A percentile compares a stretch with the other conserved stretches of the same genome.
Conservation (phyloP, 2,888 invertebrate genomes). For the Carpatolechia fugitivella region DNA sequence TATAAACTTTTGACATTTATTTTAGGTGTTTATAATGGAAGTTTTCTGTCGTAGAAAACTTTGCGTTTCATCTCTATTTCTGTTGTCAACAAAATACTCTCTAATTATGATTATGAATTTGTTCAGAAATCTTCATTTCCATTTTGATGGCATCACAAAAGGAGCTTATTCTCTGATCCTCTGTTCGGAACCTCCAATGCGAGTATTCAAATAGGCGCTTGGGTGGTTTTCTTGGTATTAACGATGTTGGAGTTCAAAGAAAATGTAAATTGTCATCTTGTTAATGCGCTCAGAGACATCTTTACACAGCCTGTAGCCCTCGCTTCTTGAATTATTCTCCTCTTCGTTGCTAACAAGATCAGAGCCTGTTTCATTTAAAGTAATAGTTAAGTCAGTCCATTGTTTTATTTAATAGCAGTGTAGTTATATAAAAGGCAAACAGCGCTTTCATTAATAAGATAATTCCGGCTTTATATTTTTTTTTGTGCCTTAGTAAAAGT, state of each 20-base stretch:
- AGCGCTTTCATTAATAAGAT: no score
- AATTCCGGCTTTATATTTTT: no score
- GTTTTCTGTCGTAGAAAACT: no score
- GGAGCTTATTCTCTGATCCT: neutral
- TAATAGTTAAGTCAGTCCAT: neutral
- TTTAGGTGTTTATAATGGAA: no score
- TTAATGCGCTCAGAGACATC: neutral
- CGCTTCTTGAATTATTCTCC: neutral
- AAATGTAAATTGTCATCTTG: conserved; percentile 6
- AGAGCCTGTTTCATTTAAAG: neutral
- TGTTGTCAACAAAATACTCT: no score
- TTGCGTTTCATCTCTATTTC: no score
- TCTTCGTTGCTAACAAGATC: neutral
- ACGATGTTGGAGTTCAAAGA: neutral
- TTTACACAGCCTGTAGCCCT: neutral
- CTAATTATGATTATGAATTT: no score
- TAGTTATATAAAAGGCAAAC: no score
- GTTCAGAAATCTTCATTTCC: no score
- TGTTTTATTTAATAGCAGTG: neutral
- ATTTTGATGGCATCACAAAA: no score
- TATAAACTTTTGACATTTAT: no score
- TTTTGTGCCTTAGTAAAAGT: no score
- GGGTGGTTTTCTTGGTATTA: neutral
- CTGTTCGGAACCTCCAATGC: neutral
- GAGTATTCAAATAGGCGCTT: neutral